These are phyloP conservation scores for Sebastes dallii DNA, from an alignment of 2,797 vertebrate genomes.

Conservation along the genomic window DNA sequence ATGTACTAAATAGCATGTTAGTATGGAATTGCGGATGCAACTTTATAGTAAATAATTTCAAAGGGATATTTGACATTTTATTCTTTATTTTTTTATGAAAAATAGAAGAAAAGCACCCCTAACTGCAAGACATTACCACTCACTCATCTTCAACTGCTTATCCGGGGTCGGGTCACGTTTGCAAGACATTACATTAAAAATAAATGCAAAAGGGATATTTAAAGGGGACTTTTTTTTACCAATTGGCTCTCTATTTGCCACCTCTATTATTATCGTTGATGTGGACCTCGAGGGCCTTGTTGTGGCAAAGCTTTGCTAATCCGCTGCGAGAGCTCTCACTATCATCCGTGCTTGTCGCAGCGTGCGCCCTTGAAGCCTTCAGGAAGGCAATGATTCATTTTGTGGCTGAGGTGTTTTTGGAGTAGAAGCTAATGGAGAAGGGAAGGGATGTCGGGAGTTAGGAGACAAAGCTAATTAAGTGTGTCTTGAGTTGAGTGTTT, in stretches of 20 bases:
- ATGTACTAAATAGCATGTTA: neutral
- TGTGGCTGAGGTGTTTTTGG: conserved; percentile 41
- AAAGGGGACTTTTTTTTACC: neutral
- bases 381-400: conserved; percentile 37
- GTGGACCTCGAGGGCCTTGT: conserved; percentile 40
- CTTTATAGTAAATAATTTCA: neutral
- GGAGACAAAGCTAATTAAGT: conserved; percentile 61
- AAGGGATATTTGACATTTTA: neutral
- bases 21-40: neutral
- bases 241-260: neutral
- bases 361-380: conserved; percentile 34
- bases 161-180: no score
- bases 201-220: neutral
- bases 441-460: conserved; percentile 4
- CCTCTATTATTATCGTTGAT: conserved; percentile 9
- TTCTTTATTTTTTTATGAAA: neutral
- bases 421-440: conserved; percentile 51
- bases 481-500: conserved; percentile 42
- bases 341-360: conserved; percentile 40
- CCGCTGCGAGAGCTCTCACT: conserved; percentile 25
- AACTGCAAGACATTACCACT: neutral
- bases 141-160: no score
- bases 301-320: conserved; percentile 37
- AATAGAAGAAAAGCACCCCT: neutral
- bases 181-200: neutral